phyloP scores from a whole-genome alignment of 2,113 vertebrate genomes.

The Alligator sinensis region DNA sequence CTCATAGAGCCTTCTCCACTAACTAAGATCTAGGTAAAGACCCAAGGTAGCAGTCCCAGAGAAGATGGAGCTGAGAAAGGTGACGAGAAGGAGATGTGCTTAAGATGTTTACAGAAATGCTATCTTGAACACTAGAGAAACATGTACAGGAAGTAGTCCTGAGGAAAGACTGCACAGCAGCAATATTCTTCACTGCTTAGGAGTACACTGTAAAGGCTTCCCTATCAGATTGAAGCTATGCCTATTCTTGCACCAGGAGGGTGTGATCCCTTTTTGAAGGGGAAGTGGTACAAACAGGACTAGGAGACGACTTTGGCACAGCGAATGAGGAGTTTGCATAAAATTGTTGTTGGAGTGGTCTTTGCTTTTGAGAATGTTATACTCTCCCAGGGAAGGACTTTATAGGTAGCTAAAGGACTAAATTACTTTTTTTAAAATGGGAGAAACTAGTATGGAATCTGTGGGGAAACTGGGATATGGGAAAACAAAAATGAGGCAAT shows the following conservation, averaged over 20 bases:
- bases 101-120: not conserved
- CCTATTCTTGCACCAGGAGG: not conserved
- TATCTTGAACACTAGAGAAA: not conserved
- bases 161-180: not conserved
- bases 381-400: not conserved
- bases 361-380: not conserved
- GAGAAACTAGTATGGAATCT: not conserved
- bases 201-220: not conserved
- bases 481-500: not conserved
- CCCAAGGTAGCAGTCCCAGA: too few relatives aligned
- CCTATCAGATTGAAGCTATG: not conserved
- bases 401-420: not conserved
- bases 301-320: not conserved
- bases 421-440: not conserved
- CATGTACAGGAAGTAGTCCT: not conserved
- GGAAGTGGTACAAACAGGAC: not conserved
- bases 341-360: not conserved
- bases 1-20: not conserved
- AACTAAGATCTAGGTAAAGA: not conserved
- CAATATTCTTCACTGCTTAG: not conserved
- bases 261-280: not conserved
- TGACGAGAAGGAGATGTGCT: not conserved
- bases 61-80: not conserved
- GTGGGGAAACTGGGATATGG: not conserved
- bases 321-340: not conserved